Base-by-base conservation (phyloP, 2,888 invertebrate genomes). In the Penaeus monodon region DNA sequence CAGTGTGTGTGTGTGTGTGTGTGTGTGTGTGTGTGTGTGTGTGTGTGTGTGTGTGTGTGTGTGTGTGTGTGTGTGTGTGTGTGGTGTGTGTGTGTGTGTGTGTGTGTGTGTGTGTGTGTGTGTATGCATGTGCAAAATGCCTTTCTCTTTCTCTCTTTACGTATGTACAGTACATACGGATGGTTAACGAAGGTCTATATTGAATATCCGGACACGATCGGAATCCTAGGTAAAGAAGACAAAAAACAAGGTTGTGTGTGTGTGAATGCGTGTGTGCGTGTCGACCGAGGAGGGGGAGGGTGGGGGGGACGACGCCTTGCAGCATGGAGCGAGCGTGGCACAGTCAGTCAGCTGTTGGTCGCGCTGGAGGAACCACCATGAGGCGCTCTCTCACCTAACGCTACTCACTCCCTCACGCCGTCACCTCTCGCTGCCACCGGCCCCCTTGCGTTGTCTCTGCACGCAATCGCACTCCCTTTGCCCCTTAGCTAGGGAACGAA, bases 321-420 rank as follows among this genome's bases (percentile, higher is more conserved):
- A 57, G 57, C 57, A 57, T 57, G 57, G 57, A 57, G 57, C 57
- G 57, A 57, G 57, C 57, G 57, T 57, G 57, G 57, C 57, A 57
- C 57, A 57, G 57, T 57, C 24, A 33, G 82, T 82, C 82, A 82
- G 82, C 82, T 70, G 82, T 82, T 82, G 73, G 82, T 73, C 82
- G 29, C 57, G 57, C 44, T n/a, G 27, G 70, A 73, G 82, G 29
- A 63, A 57, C 10, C 57, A 82, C 57, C 49, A 66, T 65, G 64
- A 80, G 64, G 66, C 33, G 27, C 22, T 80, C 80, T 80, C 64
- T 38, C 65, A 65, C 66, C 80, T 80, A 70, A 29, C 63, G n/a
- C 57, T 73, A 57, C 57, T 73, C 82, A 24, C 73, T 73, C 68
- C 57, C 70, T 73, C 24, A 3, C 29, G 14, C 29, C 77, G 27